Evolutionary conservation across 2,888 invertebrate species (phyloP).

Genomic region (Agriopis leucophaearia): DNA sequence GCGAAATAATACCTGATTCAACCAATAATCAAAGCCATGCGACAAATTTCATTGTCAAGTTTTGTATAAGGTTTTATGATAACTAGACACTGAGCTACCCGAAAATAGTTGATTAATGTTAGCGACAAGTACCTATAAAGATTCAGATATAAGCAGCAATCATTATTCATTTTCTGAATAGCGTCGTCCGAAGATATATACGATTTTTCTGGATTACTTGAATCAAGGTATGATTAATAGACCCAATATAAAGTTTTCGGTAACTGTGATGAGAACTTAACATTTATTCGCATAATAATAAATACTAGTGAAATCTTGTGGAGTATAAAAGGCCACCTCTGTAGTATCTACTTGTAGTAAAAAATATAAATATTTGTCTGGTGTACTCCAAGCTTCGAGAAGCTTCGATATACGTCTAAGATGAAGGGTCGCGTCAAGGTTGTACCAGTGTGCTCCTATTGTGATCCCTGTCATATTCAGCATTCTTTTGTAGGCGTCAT

Average conservation of each 20-base stretch:
- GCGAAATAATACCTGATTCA: too few species aligned
- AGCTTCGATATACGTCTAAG: conserved; percentile 6
- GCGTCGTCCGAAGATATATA: neutral
- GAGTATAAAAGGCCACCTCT: too few species aligned
- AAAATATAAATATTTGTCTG: neutral
- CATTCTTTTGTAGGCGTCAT: conserved; percentile 35
- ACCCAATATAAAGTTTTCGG: neutral
- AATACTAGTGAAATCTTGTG: neutral
- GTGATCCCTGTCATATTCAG: conserved; percentile 40
- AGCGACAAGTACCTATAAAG: neutral
- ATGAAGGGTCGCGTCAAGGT: conserved; percentile 33
- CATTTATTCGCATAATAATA: neutral
- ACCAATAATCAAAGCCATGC: too few species aligned
- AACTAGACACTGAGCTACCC: neutral
- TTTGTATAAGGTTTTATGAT: neutral
- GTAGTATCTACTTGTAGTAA: too few species aligned
- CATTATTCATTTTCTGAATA: conserved; percentile 5
- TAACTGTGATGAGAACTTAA: neutral
- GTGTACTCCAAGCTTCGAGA: neutral
- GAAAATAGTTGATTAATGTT: neutral
- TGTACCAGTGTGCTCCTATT: conserved; percentile 32
- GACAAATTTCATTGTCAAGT: neutral
- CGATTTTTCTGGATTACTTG: neutral
- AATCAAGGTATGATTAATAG: neutral
- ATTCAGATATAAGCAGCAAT: conserved; percentile 1